Conservation (phyloP, 2,113 vertebrate species). For the Meles meles region DNA sequence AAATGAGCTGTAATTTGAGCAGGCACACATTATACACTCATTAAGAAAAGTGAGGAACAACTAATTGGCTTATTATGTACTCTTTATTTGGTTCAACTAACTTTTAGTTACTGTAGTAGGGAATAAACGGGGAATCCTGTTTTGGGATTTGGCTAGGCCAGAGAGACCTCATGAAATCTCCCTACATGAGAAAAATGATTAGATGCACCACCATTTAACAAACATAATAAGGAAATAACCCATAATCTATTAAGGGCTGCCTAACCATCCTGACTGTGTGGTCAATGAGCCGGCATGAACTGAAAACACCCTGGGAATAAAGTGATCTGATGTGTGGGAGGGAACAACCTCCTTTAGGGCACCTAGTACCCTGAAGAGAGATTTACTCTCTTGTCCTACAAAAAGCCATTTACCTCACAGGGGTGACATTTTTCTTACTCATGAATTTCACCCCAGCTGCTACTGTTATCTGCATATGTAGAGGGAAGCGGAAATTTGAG, state of each 20-base stretch:
- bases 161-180: slow-evolving; percentile 44
- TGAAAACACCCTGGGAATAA: neutral
- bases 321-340: neutral
- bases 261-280: neutral
- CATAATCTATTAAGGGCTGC: slow-evolving; percentile 45
- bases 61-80: slow-evolving; percentile 60
- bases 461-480: neutral
- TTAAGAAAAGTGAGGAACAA: slow-evolving; percentile 60
- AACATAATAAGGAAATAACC: slow-evolving; percentile 48
- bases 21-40: slow-evolving; percentile 49
- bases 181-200: slow-evolving; percentile 49
- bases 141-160: slow-evolving; percentile 48
- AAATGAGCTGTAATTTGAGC: slow-evolving; percentile 50
- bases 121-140: slow-evolving; percentile 27
- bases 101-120: neutral
- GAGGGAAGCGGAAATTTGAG: neutral
- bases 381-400: neutral
- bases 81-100: slow-evolving; percentile 62
- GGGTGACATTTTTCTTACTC: neutral
- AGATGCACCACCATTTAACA: slow-evolving; percentile 41
- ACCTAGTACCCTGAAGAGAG: neutral
- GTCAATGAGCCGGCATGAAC: neutral
- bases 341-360: neutral
- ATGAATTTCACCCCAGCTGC: neutral
- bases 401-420: neutral